Evolutionary conservation across 2,113 vertebrate genomes (phyloP).

Genomic region (Pholis gunnellus): DNA sequence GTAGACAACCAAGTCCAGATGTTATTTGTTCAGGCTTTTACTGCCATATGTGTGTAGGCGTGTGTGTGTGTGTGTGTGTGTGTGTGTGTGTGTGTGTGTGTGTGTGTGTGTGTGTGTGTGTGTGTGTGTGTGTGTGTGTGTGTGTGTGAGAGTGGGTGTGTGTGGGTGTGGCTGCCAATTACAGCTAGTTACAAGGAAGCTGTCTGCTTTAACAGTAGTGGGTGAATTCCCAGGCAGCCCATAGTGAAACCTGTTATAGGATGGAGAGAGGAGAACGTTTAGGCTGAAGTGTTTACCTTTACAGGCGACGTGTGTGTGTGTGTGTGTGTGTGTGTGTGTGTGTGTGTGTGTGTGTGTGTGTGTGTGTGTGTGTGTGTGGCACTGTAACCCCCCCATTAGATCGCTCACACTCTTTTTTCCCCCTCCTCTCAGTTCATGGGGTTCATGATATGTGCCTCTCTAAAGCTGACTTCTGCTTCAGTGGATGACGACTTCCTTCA

Average conservation of each 20-base stretch:
- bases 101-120: conserved; percentile 38
- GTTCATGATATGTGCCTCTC: conserved; percentile 46
- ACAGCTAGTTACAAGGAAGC: conserved; percentile 69
- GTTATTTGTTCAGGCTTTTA: conserved; percentile 74
- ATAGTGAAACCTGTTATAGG: conserved; percentile 64
- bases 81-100: conserved; percentile 30
- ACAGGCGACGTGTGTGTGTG: conserved; percentile 33
- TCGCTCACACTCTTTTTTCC: conserved; percentile 10
- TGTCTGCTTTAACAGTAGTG: conserved; percentile 75
- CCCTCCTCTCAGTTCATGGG: conserved; percentile 44
- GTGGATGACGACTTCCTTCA: conserved; percentile 6
- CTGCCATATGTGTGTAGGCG: conserved; percentile 55
- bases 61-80: conserved; percentile 23
- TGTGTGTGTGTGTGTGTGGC: background rate
- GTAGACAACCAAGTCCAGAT: conserved; percentile 78
- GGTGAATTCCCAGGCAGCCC: conserved; percentile 68
- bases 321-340: conserved; percentile 33
- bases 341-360: conserved; percentile 50
- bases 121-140: conserved; percentile 28
- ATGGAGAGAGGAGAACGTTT: conserved; percentile 53
- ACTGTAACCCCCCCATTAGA: conserved; percentile 1
- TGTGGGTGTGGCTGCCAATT: conserved; percentile 45
- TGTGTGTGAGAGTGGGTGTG: background rate
- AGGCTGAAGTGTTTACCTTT: conserved; percentile 73
- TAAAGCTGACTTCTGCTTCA: conserved; percentile 18